Conservation (phyloP, 2,797 vertebrate species). For the Rhabdophis nuchalis region DNA sequence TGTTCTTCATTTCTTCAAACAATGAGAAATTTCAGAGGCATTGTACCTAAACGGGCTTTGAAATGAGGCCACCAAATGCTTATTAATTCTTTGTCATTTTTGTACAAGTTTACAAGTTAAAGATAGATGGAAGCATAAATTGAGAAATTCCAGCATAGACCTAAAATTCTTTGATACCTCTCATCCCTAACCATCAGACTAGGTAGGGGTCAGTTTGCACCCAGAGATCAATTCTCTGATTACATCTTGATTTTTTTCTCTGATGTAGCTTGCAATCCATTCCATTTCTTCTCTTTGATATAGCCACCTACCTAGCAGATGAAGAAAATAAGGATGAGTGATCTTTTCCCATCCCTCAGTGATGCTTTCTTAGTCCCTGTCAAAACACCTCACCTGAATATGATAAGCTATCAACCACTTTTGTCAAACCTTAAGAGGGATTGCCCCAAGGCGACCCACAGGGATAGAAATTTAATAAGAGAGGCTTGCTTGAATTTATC, state of each 20-base stretch:
- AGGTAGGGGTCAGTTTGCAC: not conserved
- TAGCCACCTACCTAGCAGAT: not conserved
- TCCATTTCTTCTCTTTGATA: not conserved
- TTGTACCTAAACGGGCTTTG: not conserved
- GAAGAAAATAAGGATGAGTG: not conserved
- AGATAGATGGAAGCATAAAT: not conserved
- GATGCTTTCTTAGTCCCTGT: not conserved
- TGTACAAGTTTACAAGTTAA: not conserved
- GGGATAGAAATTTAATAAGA: not conserved
- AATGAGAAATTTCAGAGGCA: not conserved
- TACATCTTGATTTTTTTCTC: not conserved
- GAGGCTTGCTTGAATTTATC: not conserved
- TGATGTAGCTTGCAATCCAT: not conserved
- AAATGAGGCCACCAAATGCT: not conserved
- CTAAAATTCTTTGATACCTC: not conserved
- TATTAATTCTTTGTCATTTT: not conserved
- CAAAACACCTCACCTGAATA: not conserved
- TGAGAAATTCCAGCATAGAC: not conserved
- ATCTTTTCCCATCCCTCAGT: not conserved
- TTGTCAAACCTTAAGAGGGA: not conserved
- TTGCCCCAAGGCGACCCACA: not conserved
- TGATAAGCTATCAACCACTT: not conserved
- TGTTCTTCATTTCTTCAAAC: not conserved
- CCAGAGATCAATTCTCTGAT: not conserved
- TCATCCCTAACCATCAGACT: not conserved